Base-by-base conservation (phyloP, 2,888 invertebrate genomes). In the Pogonocherus hispidulus region DNA sequence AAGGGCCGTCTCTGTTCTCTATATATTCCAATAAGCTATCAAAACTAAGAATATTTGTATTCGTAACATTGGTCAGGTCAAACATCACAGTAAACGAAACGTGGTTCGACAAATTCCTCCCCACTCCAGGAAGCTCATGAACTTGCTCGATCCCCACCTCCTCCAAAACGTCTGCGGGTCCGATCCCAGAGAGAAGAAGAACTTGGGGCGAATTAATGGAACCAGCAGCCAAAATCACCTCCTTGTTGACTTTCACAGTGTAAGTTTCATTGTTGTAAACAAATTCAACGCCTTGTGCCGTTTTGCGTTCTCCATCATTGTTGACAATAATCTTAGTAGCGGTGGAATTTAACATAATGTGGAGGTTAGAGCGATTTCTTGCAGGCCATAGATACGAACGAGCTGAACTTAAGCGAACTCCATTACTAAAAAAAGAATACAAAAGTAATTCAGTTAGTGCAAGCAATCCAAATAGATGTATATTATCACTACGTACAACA, bases 51-150 rank as follows among this genome's bases (percentile, higher is more conserved):
- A 11, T 9, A 3, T n/a, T 41, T n/a, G 5, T n/a, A n/a, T 41
- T 3, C 4, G 41, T 41, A n/a, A 41, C 16, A 9, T 41, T 41
- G 3, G 8, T 41, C 11, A 11, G n/a, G 5, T n/a, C 16, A 9
- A n/a, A n/a, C 16, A 41, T n/a, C 11, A 11, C n/a, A n/a, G 41
- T 41, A n/a, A 89, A 88, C 0, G 90, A 89, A 0, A 91, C 89
- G 75, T 91, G 91, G 79, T 91, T 91, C 65, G 91, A 90, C 0
- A 91, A 83, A 76, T 91, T 91, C 76, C 89, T 88, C 0, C 91
- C 91, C 0, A 91, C 91, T 0, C 91, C 91, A 0, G 90, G 90
- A 16, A 91, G 83, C 68, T 91, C 87, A 64, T 87, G 87, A 19
- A 90, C 84, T 0, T 88, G 85, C 0, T 88, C 87, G 18, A 91